Conservation (phyloP, 2,888 invertebrate genomes). For the Protonemura montana region DNA sequence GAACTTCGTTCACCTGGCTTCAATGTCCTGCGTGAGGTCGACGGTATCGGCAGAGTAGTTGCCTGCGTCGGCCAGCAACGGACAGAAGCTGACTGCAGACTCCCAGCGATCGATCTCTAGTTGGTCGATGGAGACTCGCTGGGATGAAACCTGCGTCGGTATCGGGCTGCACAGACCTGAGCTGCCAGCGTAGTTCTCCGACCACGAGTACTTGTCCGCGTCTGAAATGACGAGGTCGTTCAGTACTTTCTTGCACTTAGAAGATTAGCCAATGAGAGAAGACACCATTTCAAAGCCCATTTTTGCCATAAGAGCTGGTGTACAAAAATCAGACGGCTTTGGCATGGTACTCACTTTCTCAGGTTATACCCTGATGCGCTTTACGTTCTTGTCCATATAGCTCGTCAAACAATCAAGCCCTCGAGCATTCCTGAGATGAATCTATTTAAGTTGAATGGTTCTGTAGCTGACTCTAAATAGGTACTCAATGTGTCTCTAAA, state of each 20-base stretch:
- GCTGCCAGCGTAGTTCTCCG: slow-evolving; percentile 73
- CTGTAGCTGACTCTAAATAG: too few species aligned
- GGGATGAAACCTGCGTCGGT: slow-evolving; percentile 54
- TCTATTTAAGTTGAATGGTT: too few species aligned
- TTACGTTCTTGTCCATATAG: too few species aligned
- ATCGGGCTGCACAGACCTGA: slow-evolving; percentile 66
- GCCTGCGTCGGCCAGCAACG: slow-evolving; percentile 77
- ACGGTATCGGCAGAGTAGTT: slow-evolving; percentile 91
- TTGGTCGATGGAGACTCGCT: slow-evolving; percentile 59
- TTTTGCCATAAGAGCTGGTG: too few species aligned
- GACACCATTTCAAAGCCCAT: too few species aligned
- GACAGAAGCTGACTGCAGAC: slow-evolving; percentile 68
- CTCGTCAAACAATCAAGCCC: too few species aligned
- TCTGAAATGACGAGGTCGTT: slow-evolving; percentile 54
- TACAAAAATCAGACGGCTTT: too few species aligned
- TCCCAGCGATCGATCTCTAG: slow-evolving; percentile 66
- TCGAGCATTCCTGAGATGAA: too few species aligned
- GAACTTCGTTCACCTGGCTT: slow-evolving; percentile 69
- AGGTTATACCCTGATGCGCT: too few species aligned
- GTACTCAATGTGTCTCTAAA: too few species aligned
- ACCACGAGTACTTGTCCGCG: slow-evolving; percentile 67
- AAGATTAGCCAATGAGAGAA: too few species aligned
- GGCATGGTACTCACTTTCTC: too few species aligned
- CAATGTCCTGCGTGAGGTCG: slow-evolving; percentile 83
- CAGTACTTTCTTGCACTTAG: neutral